Evolutionary conservation across 2,888 invertebrate genomes (phyloP).

Genomic region (Lamellibrachia satsuma): DNA sequence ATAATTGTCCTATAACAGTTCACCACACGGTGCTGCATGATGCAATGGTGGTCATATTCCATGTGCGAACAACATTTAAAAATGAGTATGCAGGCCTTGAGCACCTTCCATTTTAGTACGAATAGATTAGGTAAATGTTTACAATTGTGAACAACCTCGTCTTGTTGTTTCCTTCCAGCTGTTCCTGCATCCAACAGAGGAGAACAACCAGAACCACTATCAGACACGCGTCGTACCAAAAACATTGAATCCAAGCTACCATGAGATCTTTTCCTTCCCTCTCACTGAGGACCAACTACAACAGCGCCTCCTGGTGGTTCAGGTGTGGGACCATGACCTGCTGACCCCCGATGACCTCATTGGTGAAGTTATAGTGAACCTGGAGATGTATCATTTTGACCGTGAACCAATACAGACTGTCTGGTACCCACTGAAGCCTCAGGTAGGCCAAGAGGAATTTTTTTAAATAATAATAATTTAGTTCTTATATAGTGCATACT

Average conservation of each 20-base stretch:
- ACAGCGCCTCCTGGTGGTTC: constrained; percentile 48
- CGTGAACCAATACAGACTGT: constrained; percentile 51
- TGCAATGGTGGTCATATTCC: too few relatives aligned
- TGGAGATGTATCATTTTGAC: constrained; percentile 50
- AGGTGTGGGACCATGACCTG: constrained; percentile 56
- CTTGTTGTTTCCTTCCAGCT: constrained; percentile 45
- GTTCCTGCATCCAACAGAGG: constrained; percentile 49
- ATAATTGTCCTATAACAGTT: too few relatives aligned
- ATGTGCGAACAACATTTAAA: too few relatives aligned
- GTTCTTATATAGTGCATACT: too few relatives aligned
- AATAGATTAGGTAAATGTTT: too few relatives aligned
- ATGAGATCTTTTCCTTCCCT: constrained; percentile 59
- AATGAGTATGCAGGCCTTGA: too few relatives aligned
- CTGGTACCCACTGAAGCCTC: constrained; percentile 55
- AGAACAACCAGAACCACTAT: constrained; percentile 47
- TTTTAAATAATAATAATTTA: too few relatives aligned
- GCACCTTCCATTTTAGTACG: too few relatives aligned
- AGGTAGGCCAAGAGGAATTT: constrained; percentile 45
- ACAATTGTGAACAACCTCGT: neutral
- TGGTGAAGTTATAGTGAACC: constrained; percentile 54
- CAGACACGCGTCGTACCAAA: constrained; percentile 42
- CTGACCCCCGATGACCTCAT: constrained; percentile 55
- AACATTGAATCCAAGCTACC: constrained; percentile 53
- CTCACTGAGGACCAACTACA: constrained; percentile 46
- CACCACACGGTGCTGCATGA: too few relatives aligned